Base-by-base conservation (phyloP, 64 coral and sea anemone species). In the Actinia tenebrosa region DNA sequence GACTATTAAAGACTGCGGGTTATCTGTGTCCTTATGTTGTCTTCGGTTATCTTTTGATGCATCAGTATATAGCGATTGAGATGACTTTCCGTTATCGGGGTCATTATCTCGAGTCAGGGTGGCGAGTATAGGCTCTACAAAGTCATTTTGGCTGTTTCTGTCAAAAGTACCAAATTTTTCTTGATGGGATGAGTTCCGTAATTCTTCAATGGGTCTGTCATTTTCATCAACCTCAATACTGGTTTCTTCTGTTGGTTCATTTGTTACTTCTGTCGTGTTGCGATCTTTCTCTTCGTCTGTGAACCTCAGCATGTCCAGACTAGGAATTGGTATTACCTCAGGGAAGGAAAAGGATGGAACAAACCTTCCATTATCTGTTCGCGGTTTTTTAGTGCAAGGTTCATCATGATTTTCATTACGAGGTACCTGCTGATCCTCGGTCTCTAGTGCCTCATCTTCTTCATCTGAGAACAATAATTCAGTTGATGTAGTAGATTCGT, bases 401-500 rank as follows among this genome's bases (percentile, higher is more conserved):
- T 61, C 83, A 10, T 64, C 44, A 8, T 11, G 45, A 25, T 85
- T 64, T 59, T 55, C 56, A 30, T 44, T 5, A 30, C 10, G 30
- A 85, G 83, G 83, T 22, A 85, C 83, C 54, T 85, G 20, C 53
- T 85, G 83, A 59, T 85, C 83, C 60, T 85, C 45, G 53, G 15
- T 53, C 54, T 83, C 30, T 16, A 43, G 14, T 45, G 9, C 3
- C 20, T 61, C 83, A n/a, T 44, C 83, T 16, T 16, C 83, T 61
- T 85, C 83, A 64, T 85, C 83, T 62, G 83, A 85, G 37, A 85
- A 85, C 56, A 85, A 54, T 61, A 85, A 64, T 43, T 85, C 83
- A 18, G 83, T 85, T 53, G 83, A 85, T 61, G 83, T 25, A 61
- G 83, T 85, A 5, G 83, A 85, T 44, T 85, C 83, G 16, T 25